Percentiles rank a stretch among this genome's conserved stretches.
Evolutionary conservation across 2,888 invertebrate genomes (phyloP).

Genomic region (Aphodius sticticus): DNA sequence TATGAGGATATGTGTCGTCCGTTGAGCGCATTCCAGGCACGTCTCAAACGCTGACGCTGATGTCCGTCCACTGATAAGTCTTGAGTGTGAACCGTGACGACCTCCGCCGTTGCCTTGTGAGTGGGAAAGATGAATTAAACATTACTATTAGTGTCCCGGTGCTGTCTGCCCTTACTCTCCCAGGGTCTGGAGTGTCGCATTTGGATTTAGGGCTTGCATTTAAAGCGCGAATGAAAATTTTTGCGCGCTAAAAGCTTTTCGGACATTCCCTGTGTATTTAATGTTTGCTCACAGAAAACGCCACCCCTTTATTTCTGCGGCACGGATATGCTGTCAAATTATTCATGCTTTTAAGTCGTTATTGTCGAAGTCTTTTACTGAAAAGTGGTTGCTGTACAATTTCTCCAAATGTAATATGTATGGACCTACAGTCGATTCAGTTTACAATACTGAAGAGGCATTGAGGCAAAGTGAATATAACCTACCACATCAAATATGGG

Average conservation of each 20-base stretch:
- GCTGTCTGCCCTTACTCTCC: neutral
- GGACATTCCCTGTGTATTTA: too few relatives aligned
- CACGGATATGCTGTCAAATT: too few relatives aligned
- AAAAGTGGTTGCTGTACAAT: too few relatives aligned
- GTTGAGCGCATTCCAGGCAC: constrained; percentile 16
- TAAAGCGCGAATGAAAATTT: constrained; percentile 6
- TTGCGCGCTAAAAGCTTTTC: neutral
- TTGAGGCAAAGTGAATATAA: too few relatives aligned
- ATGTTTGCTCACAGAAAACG: too few relatives aligned
- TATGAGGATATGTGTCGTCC: neutral
- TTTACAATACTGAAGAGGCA: too few relatives aligned
- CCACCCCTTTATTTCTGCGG: too few relatives aligned
- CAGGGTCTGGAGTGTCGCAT: neutral
- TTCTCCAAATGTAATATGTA: too few relatives aligned
- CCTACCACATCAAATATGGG: too few relatives aligned
- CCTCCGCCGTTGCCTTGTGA: constrained; percentile 11
- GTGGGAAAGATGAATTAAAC: constrained; percentile 39
- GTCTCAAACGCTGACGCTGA: constrained; percentile 30
- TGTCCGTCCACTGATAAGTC: constrained; percentile 40
- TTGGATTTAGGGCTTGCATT: constrained; percentile 27
- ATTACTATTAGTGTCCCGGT: constrained; percentile 26
- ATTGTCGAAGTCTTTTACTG: too few relatives aligned
- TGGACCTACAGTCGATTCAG: too few relatives aligned
- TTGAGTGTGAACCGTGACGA: constrained; percentile 36
- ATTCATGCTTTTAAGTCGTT: too few relatives aligned